Base-by-base conservation (phyloP, 2,888 invertebrate species). In the Blastobasis adustella region DNA sequence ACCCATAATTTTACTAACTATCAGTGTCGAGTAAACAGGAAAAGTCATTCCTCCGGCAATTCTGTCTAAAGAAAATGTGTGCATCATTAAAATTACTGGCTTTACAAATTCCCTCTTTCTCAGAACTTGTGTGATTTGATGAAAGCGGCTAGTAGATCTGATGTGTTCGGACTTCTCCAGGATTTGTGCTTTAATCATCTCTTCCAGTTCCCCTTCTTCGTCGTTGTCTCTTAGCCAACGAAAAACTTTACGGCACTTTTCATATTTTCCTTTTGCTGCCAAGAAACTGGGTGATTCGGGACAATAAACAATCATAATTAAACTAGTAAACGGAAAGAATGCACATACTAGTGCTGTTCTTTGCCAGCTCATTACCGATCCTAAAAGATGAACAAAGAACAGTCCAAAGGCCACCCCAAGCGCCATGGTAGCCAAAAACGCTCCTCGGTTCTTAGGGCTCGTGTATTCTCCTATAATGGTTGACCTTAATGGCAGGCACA, bases 271-370 rank as follows among this genome's bases (percentile, higher is more conserved):
- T 60, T 86, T 90, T 0, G 89, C 80, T 0, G 91, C 83, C 8
- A 93, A 66, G 92, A 92, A 93, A 51, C 88, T 87, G 0, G 93
- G 93, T 5, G 92, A 90, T 74, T 94, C 93, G 0, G 91, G 92
- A 0, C 69, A 67, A 44, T 69, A 76, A 9, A 76, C 62, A 0
- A 70, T 76, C 71, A 84, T 75, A 5, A 77, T 37, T 5, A 91
- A 67, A 39, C 90, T 84, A 5, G 82, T 61, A 6, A 89, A 61
- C 1, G 90, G 82, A 36, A 90, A 73, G 23, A 72, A 58, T 0
- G 81, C 67, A 50, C 87, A 83, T 5, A 91, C 67, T 4, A 89
- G 65, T 0, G 91, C 90, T 4, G 90, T 87, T 5, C 69, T 71
- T 60, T 89, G 81, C 92, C 92, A 92, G 40, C 79, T 66, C 0